Evolutionary conservation across 2,797 vertebrate species (phyloP), one percentile per base, ranked within the genome.

Genomic region (Clarias laeviceps): DNA sequence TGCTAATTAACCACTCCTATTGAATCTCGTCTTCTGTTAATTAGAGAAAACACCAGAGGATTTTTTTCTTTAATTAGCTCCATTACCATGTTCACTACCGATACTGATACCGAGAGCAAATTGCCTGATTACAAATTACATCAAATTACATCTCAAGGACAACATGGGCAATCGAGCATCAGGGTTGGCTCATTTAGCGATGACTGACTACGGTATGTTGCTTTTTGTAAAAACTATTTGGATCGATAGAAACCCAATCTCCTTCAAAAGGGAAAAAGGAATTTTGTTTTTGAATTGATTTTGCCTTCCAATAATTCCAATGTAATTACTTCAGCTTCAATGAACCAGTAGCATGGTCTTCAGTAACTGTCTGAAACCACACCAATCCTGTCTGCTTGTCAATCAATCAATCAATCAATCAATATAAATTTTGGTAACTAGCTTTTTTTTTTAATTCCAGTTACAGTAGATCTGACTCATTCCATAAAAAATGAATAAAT

Each of bases 31-130:
- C 29, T 62, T 22, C 50, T 79, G 45, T 57, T 84, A 78, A 84
- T 78, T 27, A 84, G 24, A 57, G 27, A 27, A 73, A 68, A 5
- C 73, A 14, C 54, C n/a, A 34, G 45, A 37, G 61, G 6, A 24
- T 59, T 37, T 61, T 78, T 14, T 7, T 12, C 18, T 61, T 61
- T 79, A 68, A 84, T 84, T 59, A 84, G 76, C 64, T 57, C 18
- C 50, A 79, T 84, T 84, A 69, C 32, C 17, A n/a, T 32, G 54
- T 62, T 84, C 2, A 37, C 9, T 32, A 8, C 18, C 40, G 57
- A 61, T 79, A 8, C 24, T 4, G 59, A 45, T 40, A 40, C 34
- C 2, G 24, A 18, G 15, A 62, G 22, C 12, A 40, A 79, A 40
- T n/a, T 11, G 3, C 7, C 57, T 64, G 57, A 64, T 64, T 64